These are phyloP conservation scores for Apis florea DNA, from an alignment of 1,140 invertebrate genomes.

Conservation along the genomic window DNA sequence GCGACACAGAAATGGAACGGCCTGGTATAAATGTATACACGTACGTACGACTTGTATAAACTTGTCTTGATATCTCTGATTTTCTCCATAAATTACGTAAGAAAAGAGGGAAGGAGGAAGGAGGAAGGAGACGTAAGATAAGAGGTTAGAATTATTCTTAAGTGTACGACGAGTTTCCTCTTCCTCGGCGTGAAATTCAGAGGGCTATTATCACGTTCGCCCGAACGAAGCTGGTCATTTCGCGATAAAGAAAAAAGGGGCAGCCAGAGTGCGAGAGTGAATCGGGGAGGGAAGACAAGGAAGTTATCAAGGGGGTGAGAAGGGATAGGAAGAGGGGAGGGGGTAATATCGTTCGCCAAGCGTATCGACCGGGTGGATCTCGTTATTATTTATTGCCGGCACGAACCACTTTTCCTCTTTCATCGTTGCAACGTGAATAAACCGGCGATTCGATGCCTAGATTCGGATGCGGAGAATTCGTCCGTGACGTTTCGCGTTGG, in stretches of 20 bases:
- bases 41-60: too few species aligned
- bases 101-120: too few species aligned
- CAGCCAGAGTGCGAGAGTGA: neutral
- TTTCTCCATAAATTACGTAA: neutral
- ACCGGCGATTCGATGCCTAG: constrained; percentile 47
- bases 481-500: constrained; percentile 58
- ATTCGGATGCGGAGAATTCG: constrained; percentile 57
- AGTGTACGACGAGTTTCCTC: neutral
- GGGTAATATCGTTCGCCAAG: constrained; percentile 45
- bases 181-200: neutral
- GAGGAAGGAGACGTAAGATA: neutral
- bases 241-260: neutral
- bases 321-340: neutral
- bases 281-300: neutral
- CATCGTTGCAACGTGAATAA: constrained; percentile 56
- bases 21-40: too few species aligned
- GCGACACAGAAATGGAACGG: neutral
- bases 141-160: neutral
- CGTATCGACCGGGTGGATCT: constrained; percentile 54
- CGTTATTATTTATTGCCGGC: constrained; percentile 65
- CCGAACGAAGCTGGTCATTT: neutral
- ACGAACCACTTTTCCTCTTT: constrained; percentile 59
- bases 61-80: neutral
- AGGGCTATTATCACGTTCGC: constrained; percentile 10
- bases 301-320: neutral